Evolutionary conservation across 1,140 invertebrate genomes (phyloP), one percentile per base, ranked within the genome.

Genomic region (Calliopsis andreniformis): DNA sequence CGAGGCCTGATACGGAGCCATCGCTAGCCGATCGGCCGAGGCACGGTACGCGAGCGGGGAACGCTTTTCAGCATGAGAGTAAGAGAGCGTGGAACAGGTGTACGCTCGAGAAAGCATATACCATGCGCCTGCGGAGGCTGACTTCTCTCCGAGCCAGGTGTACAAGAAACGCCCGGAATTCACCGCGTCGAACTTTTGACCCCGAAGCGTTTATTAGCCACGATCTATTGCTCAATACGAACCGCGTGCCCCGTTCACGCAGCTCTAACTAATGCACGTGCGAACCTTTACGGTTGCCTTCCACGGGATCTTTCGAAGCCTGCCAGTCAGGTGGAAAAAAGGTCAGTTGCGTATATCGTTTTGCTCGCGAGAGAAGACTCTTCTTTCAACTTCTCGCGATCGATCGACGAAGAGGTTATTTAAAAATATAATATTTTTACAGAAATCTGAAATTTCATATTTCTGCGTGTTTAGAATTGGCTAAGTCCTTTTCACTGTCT

Each of bases 21-120:
- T 76, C 72, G 64, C 63, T 76, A 76, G 47, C 18, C n/a, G 32
- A 58, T 79, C 62, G 25, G 47, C 49, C 45, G 56, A 55, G 43
- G 47, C 55, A 49, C 70, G 16, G 43, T 35, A 10, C 18, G 35
- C 12, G 35, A 39, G 23, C 28, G 58, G 56, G 49, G 28, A 63
- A 71, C 49, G 56, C 58, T 71, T 80, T 66, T 63, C 58, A 66
- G 64, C 45, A 61, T 73, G 58, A 55, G 47, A 69, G 59, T 49
- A 39, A 39, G 73, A 80, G 78, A 84, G 58, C 42, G 45, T 51
- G 59, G 55, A 84, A 80, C 70, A 84, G 83, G 82, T 84, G 82
- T 78, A 84, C 67, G 58, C 42, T 53, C 56, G 58, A 77, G 66
- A 78, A 78, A 78, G 68, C 51, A 77, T 51, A 64, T 30, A 76